Evolutionary conservation across 2,888 invertebrate species (phyloP).

Genomic region (Heliconius hortense): DNA sequence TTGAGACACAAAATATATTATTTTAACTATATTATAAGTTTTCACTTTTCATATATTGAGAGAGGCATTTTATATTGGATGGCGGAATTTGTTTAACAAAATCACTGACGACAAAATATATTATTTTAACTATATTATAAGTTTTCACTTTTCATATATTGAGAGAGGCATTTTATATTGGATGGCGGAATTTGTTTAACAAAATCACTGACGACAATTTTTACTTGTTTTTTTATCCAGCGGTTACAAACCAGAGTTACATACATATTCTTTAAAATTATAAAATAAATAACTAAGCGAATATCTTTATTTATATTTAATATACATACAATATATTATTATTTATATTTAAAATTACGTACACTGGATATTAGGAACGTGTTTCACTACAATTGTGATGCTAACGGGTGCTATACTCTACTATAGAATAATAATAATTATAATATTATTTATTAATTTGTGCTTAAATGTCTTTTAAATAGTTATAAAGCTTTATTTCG

Average conservation of each 20-base stretch:
- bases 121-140: too few species aligned
- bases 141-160: not conserved
- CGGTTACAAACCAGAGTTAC: not conserved
- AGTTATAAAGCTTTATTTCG: not conserved
- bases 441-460: not conserved
- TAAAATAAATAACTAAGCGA: not conserved
- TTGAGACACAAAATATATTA: too few species aligned
- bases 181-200: not conserved
- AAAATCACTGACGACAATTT: not conserved
- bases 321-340: not conserved
- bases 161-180: not conserved
- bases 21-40: too few species aligned
- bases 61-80: not conserved
- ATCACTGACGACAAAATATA: not conserved
- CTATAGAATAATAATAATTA: not conserved
- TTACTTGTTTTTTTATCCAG: not conserved
- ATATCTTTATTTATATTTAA: not conserved
- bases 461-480: slow-evolving; percentile 10
- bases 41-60: not conserved
- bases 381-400: slow-evolving; percentile 15
- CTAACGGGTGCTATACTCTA: not conserved
- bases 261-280: not conserved
- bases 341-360: not conserved
- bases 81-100: not conserved
- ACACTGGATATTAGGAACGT: slow-evolving; percentile 11